Conservation (phyloP, 2,113 vertebrate species). For the Xerus inauris region DNA sequence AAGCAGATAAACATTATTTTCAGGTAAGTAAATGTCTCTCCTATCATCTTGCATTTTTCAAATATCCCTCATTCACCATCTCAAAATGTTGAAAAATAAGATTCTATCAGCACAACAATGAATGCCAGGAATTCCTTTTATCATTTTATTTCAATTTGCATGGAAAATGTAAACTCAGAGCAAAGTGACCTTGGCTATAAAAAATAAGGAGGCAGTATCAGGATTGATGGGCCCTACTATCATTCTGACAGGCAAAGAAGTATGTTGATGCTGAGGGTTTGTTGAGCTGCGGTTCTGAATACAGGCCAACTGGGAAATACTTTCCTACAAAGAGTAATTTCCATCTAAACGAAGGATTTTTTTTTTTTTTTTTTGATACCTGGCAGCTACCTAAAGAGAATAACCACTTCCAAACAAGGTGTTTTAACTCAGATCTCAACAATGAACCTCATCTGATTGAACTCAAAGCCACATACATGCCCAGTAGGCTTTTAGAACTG, state of each 20-base stretch:
- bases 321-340: slow-evolving; percentile 84
- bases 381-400: slow-evolving; percentile 67
- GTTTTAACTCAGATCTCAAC: slow-evolving; percentile 49
- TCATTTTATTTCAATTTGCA: slow-evolving; percentile 83
- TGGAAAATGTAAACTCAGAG: slow-evolving; percentile 83
- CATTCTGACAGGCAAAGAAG: slow-evolving; percentile 88
- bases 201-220: slow-evolving; percentile 85
- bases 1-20: slow-evolving; percentile 72
- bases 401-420: slow-evolving; percentile 49
- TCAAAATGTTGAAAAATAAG: slow-evolving; percentile 74
- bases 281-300: slow-evolving; percentile 83
- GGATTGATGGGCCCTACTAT: slow-evolving; percentile 84
- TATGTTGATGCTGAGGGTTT: slow-evolving; percentile 84
- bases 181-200: slow-evolving; percentile 87
- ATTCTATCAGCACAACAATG: slow-evolving; percentile 41
- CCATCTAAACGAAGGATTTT: slow-evolving; percentile 83
- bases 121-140: slow-evolving; percentile 69
- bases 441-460: slow-evolving; percentile 34
- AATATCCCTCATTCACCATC: slow-evolving; percentile 54
- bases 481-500: neutral
- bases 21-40: slow-evolving; percentile 72
- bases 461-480: neutral
- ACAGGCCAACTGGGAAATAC: slow-evolving; percentile 82
- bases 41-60: slow-evolving; percentile 71
- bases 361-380: slow-evolving; percentile 83